Evolutionary conservation across 2,797 vertebrate species (phyloP).

Genomic region (Microtus californicus): DNA sequence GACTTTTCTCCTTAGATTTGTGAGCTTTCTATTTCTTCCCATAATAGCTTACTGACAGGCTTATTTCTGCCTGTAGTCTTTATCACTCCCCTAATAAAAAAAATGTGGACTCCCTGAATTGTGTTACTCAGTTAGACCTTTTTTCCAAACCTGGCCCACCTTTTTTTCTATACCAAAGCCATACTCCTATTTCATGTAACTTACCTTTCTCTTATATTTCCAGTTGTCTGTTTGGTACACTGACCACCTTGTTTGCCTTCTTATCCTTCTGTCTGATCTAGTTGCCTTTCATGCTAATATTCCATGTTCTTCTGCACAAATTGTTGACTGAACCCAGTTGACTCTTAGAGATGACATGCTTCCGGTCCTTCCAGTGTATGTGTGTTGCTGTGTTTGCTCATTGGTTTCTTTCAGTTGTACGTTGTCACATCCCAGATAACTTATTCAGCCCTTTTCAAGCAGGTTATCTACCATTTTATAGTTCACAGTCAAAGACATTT

Average conservation of each 20-base stretch:
- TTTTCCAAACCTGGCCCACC: background rate
- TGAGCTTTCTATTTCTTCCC: background rate
- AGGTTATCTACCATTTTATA: background rate
- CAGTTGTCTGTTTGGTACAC: background rate
- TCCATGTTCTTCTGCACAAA: background rate
- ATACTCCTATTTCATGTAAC: background rate
- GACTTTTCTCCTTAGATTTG: constrained; percentile 15
- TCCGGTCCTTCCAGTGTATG: background rate
- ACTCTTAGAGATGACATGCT: background rate
- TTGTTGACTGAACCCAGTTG: background rate
- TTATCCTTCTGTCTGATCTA: background rate
- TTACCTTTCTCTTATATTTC: background rate
- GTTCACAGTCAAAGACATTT: constrained; percentile 41
- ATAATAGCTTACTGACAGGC: background rate
- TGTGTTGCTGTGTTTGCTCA: background rate
- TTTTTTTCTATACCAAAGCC: background rate
- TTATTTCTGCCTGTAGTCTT: background rate
- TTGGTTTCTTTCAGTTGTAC: background rate
- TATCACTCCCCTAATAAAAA: background rate
- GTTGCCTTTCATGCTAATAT: background rate
- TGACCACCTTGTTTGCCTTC: background rate
- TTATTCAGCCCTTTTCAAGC: background rate
- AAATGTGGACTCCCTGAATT: background rate
- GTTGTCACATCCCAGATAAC: background rate
- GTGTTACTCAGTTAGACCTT: background rate